Conservation (phyloP, 2,113 vertebrate species). For the Seriola quinqueradiata region DNA sequence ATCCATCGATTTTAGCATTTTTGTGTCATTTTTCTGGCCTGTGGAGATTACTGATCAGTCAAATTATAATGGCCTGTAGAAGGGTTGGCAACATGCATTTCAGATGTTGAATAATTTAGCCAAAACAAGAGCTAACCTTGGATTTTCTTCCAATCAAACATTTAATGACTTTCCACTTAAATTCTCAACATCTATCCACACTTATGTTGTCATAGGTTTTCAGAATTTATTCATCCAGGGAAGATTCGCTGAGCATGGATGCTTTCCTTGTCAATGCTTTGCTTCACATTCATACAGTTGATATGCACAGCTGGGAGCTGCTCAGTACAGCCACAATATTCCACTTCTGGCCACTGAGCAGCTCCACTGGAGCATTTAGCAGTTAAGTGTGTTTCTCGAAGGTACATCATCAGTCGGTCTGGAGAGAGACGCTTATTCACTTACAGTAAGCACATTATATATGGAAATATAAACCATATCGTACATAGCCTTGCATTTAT, state of each 20-base stretch:
- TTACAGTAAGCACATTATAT: constrained; percentile 22
- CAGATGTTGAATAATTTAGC: neutral
- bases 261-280: constrained; percentile 49
- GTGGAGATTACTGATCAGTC: constrained; percentile 41
- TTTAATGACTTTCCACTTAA: neutral
- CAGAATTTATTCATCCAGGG: constrained; percentile 16
- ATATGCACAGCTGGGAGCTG: constrained; percentile 72
- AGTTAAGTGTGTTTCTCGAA: constrained; percentile 64
- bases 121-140: neutral
- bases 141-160: constrained; percentile 6
- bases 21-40: constrained; percentile 27
- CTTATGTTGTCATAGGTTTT: neutral
- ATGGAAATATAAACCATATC: constrained; percentile 15
- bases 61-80: constrained; percentile 12
- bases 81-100: constrained; percentile 5
- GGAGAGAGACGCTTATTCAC: constrained; percentile 43
- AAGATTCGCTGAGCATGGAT: constrained; percentile 43
- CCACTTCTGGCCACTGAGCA: constrained; percentile 63
- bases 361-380: constrained; percentile 76
- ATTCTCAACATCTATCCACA: neutral
- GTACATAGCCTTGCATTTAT: constrained; percentile 5
- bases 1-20: constrained; percentile 38
- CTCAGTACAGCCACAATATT: constrained; percentile 45
- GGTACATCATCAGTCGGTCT: constrained; percentile 52
- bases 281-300: constrained; percentile 60